Percentiles rank a stretch among this genome's conserved stretches.
Conservation (phyloP, 2,888 invertebrate genomes). For the Ormyrus nitidulus region DNA sequence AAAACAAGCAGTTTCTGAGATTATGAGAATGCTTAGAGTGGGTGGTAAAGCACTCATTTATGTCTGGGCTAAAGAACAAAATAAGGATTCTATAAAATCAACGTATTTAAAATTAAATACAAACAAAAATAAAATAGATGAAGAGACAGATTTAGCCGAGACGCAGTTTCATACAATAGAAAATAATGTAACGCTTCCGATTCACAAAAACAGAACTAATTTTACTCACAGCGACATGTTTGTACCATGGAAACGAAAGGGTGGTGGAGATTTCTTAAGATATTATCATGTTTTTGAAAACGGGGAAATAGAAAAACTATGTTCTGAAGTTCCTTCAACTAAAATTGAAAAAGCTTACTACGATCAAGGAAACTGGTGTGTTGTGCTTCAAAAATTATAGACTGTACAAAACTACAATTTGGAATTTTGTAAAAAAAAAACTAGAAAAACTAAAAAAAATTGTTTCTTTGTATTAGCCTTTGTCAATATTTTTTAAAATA, state of each 20-base stretch:
- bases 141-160: conserved; percentile 69
- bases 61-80: conserved; percentile 97
- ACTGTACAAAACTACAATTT: neutral
- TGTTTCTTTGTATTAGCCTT: conserved; percentile 11
- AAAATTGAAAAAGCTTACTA: conserved; percentile 85
- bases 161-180: conserved; percentile 26
- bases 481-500: neutral
- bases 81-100: conserved; percentile 80
- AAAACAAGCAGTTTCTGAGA: conserved; percentile 84
- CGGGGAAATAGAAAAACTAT: conserved; percentile 85
- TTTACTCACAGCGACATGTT: conserved; percentile 93
- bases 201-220: conserved; percentile 93
- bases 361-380: conserved; percentile 98
- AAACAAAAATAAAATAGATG: conserved; percentile 75
- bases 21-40: conserved; percentile 83
- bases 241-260: conserved; percentile 94
- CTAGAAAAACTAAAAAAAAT: conserved; percentile 6
- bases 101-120: conserved; percentile 80
- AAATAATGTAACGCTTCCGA: conserved; percentile 78
- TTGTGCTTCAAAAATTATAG: conserved; percentile 82
- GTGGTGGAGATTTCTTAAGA: conserved; percentile 80
- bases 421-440: neutral
- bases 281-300: conserved; percentile 96
- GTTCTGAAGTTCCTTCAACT: conserved; percentile 77
- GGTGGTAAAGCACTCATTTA: conserved; percentile 91